Conservation (phyloP, 2,888 invertebrate species). For the Chouioia cunea region DNA sequence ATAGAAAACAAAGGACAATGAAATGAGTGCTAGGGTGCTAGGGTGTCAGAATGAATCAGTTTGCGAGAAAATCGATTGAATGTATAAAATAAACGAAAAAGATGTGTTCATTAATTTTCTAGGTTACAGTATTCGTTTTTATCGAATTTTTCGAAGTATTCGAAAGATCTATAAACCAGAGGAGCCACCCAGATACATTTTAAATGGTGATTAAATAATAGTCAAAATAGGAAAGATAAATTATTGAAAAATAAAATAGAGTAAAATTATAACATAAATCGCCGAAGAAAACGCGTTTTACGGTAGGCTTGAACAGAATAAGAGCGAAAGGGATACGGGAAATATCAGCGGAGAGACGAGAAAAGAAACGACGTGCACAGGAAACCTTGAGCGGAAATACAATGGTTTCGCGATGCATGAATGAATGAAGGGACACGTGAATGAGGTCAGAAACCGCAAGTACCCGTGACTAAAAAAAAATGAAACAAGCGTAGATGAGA, state of each 20-base stretch:
- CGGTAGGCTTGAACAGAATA: constrained; percentile 14
- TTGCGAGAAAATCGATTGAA: no score
- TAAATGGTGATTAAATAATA: constrained; percentile 30
- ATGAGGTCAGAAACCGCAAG: constrained; percentile 25
- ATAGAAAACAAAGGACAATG: no score
- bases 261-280: constrained; percentile 16
- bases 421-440: constrained; percentile 48
- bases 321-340: constrained; percentile 24
- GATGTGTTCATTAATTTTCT: constrained; percentile 59
- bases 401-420: constrained; percentile 51
- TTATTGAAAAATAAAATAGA: constrained; percentile 3
- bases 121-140: constrained; percentile 64
- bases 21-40: no score
- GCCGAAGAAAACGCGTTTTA: constrained; percentile 18
- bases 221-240: constrained; percentile 24
- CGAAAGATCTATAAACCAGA: constrained; percentile 37
- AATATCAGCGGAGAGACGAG: constrained; percentile 5
- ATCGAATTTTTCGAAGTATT: constrained; percentile 50
- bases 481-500: constrained; percentile 11
- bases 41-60: no score
- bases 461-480: constrained; percentile 11
- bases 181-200: constrained; percentile 32
- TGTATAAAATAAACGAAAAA: no score
- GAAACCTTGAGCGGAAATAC: constrained; percentile 52
- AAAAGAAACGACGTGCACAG: constrained; percentile 49